These are phyloP conservation scores for Montifringilla adamsi DNA, from an alignment of 2,113 vertebrate species.

Conservation along the genomic window DNA sequence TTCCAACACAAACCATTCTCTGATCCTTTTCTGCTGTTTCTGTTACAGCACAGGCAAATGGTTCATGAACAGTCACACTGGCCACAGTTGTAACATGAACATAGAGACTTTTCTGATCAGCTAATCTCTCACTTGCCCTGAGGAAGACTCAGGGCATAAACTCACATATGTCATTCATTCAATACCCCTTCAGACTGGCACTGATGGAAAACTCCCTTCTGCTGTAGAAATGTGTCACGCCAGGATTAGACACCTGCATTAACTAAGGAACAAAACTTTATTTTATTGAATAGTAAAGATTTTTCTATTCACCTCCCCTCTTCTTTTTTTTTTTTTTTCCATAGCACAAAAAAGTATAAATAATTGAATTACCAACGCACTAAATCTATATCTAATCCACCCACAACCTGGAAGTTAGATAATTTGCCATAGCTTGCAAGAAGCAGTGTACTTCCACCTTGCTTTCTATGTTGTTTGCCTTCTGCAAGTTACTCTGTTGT, in stretches of 20 bases:
- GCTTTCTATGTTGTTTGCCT: constrained; percentile 11
- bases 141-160: neutral
- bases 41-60: neutral
- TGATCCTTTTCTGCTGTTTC: neutral
- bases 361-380: neutral
- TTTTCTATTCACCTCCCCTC: neutral
- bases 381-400: constrained; percentile 16
- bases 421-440: constrained; percentile 32
- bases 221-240: neutral
- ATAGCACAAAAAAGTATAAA: neutral
- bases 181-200: neutral
- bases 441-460: constrained; percentile 9
- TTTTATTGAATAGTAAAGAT: neutral
- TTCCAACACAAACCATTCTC: neutral
- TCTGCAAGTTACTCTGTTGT: constrained; percentile 19
- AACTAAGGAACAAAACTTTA: neutral
- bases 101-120: neutral
- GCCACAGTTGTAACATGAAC: neutral
- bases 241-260: neutral
- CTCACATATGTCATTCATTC: neutral
- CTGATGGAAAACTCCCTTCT: neutral
- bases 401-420: constrained; percentile 32
- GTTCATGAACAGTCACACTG: neutral
- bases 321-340: neutral
- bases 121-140: neutral